Conservation (phyloP, 1,140 invertebrate genomes). For the Chironomus tepperi region DNA sequence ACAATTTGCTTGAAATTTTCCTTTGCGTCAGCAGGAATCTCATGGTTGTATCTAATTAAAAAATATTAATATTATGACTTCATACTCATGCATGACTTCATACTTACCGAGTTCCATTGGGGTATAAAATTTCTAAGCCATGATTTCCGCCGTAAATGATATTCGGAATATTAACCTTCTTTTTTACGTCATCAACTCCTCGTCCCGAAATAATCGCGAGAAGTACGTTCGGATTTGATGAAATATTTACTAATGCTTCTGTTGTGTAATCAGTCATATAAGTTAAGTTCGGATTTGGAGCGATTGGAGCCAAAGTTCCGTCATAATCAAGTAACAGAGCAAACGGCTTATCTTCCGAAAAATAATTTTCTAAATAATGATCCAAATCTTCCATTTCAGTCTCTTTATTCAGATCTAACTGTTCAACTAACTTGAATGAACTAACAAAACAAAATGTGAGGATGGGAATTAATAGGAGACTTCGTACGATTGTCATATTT, state of each 20-base stretch:
- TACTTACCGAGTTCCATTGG: constrained; percentile 79
- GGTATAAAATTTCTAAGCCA: constrained; percentile 79
- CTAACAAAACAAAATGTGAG: not conserved
- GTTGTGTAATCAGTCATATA: constrained; percentile 72
- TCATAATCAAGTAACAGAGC: constrained; percentile 81
- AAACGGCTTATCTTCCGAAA: constrained; percentile 68
- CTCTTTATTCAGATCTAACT: not conserved
- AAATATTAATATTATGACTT: not conserved
- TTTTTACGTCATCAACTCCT: constrained; percentile 73
- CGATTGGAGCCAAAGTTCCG: constrained; percentile 78
- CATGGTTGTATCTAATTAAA: constrained; percentile 43
- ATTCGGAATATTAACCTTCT: constrained; percentile 77
- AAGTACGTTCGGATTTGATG: constrained; percentile 75
- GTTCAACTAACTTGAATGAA: not conserved
- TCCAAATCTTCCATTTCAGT: not conserved
- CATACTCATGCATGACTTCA: not conserved
- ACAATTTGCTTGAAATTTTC: constrained; percentile 69
- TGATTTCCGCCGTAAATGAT: constrained; percentile 90
- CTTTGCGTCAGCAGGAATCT: constrained; percentile 72
- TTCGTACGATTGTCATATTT: not conserved
- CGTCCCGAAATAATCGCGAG: constrained; percentile 79
- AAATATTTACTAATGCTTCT: constrained; percentile 63
- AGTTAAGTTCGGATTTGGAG: constrained; percentile 76
- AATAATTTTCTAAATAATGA: constrained; percentile 31
- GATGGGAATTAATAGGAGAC: not conserved